Evolutionary conservation across 2,797 vertebrate genomes (phyloP), one percentile per base, ranked within the genome.

Genomic region (Oryzias sinensis): DNA sequence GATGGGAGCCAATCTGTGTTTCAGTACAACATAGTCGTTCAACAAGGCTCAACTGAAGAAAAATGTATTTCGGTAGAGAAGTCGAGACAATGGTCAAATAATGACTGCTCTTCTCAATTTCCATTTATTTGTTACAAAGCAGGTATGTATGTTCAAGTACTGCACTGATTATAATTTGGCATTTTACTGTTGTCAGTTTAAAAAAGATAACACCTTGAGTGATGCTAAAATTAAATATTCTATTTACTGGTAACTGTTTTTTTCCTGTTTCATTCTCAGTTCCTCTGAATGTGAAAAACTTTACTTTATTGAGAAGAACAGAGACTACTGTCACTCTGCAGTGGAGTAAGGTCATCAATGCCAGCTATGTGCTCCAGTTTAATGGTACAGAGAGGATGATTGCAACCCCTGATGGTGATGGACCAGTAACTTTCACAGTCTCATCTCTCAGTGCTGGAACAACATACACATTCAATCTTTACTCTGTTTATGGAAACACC

Each of bases 1-100:
- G 77, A 80, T 47, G 69, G 77, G 17, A 80, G 16, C 48, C 27
- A 16, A 18, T 72, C 40, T 16, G 24, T 4, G 0, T 77, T 77
- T 63, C 62, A 17, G 15, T 4, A 64, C 66, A 72, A 68, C 74
- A 48, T 49, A 2, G 0, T 0, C 0, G 4, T 22, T 0, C 65
- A 72, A 9, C 62, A 62, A n/a, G 4, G 25, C 64, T 42, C 14
- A 14, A 11, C 1, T 2, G 0, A 0, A 1, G 25, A 59, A 0
- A 6, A 17, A 2, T 82, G 76, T 63, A 18, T 51, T 15, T 13
- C 73, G 8, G 27, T 48, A 27, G 0, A 0, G n/a, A 18, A 68
- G 29, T 43, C 49, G 0, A 74, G 71, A 49, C 42, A 0, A 17
- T 82, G 74, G 80, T 68, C 49, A 3, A 37, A 68, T 42, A 9